Evolutionary conservation across 1,140 invertebrate species (phyloP).

Genomic region (Ostrea denselamellosa): DNA sequence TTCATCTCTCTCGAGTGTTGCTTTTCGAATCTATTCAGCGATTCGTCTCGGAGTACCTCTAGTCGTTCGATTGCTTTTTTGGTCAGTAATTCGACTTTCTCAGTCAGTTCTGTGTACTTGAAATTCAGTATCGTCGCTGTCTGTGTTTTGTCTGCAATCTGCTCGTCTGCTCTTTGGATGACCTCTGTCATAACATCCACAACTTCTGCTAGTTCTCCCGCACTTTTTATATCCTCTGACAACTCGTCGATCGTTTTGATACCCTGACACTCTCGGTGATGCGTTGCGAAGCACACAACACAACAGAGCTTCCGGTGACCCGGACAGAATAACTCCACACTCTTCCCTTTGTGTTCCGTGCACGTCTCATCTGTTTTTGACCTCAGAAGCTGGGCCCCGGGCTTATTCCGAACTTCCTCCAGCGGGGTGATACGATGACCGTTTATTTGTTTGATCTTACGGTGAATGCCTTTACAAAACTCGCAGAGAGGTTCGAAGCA

Average conservation of each 20-base stretch:
- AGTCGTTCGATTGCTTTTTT: constrained; percentile 17
- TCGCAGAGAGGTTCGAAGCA: constrained; percentile 45
- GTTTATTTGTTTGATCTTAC: not conserved
- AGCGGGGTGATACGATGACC: constrained; percentile 30
- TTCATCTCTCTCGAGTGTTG: constrained; percentile 27
- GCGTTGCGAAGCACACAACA: constrained; percentile 45
- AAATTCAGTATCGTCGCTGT: not conserved
- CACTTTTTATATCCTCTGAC: not conserved
- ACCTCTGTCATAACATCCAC: constrained; percentile 7
- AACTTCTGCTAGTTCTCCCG: not conserved
- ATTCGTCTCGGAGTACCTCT: constrained; percentile 17
- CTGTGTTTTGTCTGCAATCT: constrained; percentile 28
- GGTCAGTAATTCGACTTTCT: not conserved
- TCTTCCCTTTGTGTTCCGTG: constrained; percentile 25
- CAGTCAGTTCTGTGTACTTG: constrained; percentile 11
- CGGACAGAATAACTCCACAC: constrained; percentile 45
- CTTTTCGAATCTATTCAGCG: constrained; percentile 3
- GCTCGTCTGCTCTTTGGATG: not conserved
- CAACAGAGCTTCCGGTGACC: constrained; percentile 48
- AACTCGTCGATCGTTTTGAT: constrained; percentile 49
- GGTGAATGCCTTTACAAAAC: constrained; percentile 1
- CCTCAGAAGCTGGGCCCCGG: not conserved
- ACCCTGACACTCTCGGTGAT: constrained; percentile 50
- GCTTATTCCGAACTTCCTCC: not conserved
- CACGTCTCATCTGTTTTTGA: constrained; percentile 42